Percentiles rank a stretch among this genome's conserved stretches.
Conservation (phyloP, 2,113 vertebrate genomes). For the Clarias batrachus region DNA sequence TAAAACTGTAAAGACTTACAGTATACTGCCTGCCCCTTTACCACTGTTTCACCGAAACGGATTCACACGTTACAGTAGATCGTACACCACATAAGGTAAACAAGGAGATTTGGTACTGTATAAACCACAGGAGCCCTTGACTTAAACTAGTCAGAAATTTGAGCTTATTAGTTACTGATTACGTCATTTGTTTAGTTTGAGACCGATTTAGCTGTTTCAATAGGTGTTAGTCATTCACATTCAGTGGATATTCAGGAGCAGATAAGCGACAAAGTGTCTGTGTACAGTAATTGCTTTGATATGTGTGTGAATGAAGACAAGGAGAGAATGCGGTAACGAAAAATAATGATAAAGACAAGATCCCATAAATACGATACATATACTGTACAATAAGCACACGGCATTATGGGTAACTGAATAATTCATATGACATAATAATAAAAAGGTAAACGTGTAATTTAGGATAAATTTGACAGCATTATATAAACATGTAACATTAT, state of each 20-base stretch:
- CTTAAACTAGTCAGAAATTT: neutral
- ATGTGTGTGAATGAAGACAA: neutral
- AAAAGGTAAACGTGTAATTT: neutral
- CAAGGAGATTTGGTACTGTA: neutral
- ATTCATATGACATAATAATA: neutral
- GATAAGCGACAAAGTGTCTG: neutral
- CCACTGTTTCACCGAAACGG: neutral
- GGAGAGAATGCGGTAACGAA: neutral
- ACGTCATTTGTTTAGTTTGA: neutral
- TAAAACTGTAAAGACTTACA: slow-evolving; percentile 13
- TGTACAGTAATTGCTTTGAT: neutral
- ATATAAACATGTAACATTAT: neutral
- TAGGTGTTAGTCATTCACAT: neutral
- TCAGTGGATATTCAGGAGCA: neutral
- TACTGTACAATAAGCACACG: neutral
- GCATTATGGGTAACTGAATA: neutral
- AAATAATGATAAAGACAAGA: neutral
- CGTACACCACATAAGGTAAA: neutral
- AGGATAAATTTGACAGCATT: neutral
- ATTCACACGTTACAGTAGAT: neutral
- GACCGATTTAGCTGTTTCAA: neutral
- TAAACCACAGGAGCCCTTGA: neutral
- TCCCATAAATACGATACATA: neutral
- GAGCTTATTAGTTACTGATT: neutral
- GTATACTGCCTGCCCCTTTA: neutral